A percentile compares a stretch with the other conserved stretches of the same genome.
Evolutionary conservation across 2,113 vertebrate species (phyloP).

Genomic region (Brachypodius melanocephalos): DNA sequence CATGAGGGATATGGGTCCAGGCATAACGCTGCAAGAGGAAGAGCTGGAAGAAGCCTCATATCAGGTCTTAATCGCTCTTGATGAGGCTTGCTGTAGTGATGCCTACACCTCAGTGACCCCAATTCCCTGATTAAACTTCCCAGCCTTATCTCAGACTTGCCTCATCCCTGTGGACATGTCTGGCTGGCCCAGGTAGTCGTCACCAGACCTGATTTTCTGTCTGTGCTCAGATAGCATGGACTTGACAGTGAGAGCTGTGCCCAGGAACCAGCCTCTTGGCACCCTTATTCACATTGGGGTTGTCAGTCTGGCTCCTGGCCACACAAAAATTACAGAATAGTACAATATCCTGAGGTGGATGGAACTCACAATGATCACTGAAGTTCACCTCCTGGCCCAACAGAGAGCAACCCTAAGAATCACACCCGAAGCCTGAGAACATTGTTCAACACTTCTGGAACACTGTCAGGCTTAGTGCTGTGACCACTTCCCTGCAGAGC

Average conservation of each 20-base stretch:
- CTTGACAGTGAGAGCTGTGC: not conserved
- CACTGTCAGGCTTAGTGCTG: not conserved
- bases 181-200: not conserved
- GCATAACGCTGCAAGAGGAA: not conserved
- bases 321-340: not conserved
- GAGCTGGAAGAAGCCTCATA: not conserved
- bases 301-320: not conserved
- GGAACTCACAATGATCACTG: not conserved
- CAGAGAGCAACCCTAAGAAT: not conserved
- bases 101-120: not conserved
- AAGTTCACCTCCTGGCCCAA: not conserved
- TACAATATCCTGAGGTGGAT: not conserved
- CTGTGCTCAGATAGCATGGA: rapidly evolving
- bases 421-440: not conserved
- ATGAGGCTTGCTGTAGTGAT: not conserved
- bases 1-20: not conserved
- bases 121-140: not conserved
- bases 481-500: not conserved
- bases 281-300: not conserved
- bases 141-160: not conserved
- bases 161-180: not conserved
- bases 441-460: rapidly evolving
- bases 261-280: not conserved
- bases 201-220: not conserved
- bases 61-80: not conserved